Percentiles rank a stretch among this genome's conserved stretches.
phyloP scores from a whole-genome alignment of 2,797 vertebrate species.

The Luscinia luscinia region DNA sequence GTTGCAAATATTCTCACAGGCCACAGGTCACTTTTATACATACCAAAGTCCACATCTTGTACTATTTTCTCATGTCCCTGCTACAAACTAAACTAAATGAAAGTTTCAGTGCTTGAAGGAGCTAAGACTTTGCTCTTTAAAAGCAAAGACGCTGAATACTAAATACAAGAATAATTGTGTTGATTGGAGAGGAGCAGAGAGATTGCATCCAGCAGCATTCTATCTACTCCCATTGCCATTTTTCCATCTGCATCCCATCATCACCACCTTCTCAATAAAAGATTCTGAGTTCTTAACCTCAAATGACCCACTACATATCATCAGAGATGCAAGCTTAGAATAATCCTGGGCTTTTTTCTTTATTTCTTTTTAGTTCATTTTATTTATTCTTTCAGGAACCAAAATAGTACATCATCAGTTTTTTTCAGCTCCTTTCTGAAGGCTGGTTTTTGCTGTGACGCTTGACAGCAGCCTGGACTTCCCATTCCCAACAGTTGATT shows the following conservation, averaged over 20 bases:
- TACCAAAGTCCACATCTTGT: not conserved
- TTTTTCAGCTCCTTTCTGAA: not conserved
- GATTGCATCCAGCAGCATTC: not conserved
- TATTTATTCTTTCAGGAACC: not conserved
- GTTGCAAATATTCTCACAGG: not conserved
- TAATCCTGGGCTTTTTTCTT: not conserved
- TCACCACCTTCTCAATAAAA: not conserved
- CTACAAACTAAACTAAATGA: not conserved
- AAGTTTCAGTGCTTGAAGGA: not conserved
- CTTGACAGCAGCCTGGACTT: not conserved
- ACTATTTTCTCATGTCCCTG: not conserved
- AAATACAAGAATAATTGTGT: not conserved
- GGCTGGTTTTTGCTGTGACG: not conserved
- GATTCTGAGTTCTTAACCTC: constrained; percentile 3
- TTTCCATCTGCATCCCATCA: not conserved
- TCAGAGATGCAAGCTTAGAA: not conserved
- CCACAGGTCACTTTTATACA: not conserved
- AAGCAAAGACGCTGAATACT: not conserved
- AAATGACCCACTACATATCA: not conserved
- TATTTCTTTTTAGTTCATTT: not conserved
- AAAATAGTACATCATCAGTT: not conserved
- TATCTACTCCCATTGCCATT: not conserved
- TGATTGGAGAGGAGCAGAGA: not conserved
- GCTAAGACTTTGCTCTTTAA: not conserved
- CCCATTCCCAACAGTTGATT: not conserved